These are phyloP conservation scores for Thaumetopoea pityocampa DNA, from an alignment of 1,140 invertebrate genomes.

Conservation along the genomic window DNA sequence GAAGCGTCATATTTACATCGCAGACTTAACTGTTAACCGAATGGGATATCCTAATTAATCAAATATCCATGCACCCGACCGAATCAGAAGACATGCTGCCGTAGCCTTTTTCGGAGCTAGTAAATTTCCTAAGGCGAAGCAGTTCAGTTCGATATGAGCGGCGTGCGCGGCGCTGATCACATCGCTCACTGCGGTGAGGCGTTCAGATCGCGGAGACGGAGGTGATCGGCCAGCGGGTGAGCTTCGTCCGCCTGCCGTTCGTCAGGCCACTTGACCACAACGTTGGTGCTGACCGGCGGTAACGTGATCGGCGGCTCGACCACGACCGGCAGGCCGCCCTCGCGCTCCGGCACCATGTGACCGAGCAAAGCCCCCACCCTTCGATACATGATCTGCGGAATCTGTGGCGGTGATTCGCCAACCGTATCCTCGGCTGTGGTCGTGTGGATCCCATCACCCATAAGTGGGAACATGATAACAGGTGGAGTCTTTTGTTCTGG, in stretches of 20 bases:
- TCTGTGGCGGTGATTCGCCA: constrained; percentile 17
- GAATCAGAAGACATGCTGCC: constrained; percentile 43
- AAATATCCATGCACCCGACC: constrained; percentile 30
- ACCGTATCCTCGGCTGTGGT: constrained; percentile 25
- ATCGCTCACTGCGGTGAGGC: constrained; percentile 47
- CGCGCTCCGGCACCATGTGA: constrained; percentile 65
- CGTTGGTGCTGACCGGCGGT: constrained; percentile 48
- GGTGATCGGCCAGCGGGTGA: constrained; percentile 50
- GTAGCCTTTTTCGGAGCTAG: constrained; percentile 35
- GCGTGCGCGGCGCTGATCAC: constrained; percentile 27
- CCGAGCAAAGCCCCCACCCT: constrained; percentile 51
- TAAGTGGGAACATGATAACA: constrained; percentile 43
- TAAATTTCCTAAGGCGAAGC: constrained; percentile 44
- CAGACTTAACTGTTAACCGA: constrained; percentile 13
- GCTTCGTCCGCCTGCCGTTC: constrained; percentile 33
- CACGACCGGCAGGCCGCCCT: constrained; percentile 64
- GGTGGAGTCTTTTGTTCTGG: constrained; percentile 36
- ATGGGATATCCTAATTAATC: constrained; percentile 22
- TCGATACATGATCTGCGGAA: constrained; percentile 42
- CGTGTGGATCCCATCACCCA: constrained; percentile 25
- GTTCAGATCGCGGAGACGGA: constrained; percentile 51
- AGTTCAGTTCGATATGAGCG: constrained; percentile 45
- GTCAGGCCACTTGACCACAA: constrained; percentile 55
- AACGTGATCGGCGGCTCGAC: constrained; percentile 63
- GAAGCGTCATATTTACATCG: constrained; percentile 47